Percentiles rank a stretch among this genome's conserved stretches.
These are phyloP conservation scores for Rotaria sp. DNA, from an alignment of 2,888 invertebrate species.

Conservation along the genomic window DNA sequence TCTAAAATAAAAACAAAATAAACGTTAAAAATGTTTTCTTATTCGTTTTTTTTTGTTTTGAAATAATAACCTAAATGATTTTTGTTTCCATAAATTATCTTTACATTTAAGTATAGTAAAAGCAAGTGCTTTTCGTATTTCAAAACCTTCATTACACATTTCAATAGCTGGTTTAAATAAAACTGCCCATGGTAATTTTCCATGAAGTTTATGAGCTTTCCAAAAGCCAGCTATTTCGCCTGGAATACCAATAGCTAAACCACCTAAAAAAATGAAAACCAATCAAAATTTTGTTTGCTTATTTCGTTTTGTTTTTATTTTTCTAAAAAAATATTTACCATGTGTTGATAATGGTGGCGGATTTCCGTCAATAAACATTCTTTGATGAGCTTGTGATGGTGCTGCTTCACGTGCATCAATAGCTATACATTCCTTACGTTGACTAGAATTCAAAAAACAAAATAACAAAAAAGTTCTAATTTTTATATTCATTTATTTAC, in stretches of 20 bases:
- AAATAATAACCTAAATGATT: not conserved
- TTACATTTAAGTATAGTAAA: constrained; percentile 41
- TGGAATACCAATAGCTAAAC: constrained; percentile 40
- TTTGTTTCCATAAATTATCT: constrained; percentile 9
- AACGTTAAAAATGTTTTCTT: not conserved
- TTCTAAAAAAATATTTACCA: not conserved
- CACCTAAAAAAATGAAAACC: constrained; percentile 45
- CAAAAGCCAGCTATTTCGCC: constrained; percentile 39
- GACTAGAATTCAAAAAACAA: not conserved
- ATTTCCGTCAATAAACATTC: constrained; percentile 59
- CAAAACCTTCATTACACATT: constrained; percentile 67
- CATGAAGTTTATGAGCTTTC: constrained; percentile 34
- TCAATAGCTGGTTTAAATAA: constrained; percentile 71
- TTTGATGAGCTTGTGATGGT: constrained; percentile 62
- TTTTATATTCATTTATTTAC: not conserved
- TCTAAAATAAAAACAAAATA: not conserved
- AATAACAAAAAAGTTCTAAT: not conserved
- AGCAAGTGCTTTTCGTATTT: constrained; percentile 45
- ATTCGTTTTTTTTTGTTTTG: not conserved
- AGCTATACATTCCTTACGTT: not conserved
- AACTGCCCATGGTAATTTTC: constrained; percentile 66
- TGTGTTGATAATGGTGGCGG: not conserved
- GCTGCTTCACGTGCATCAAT: constrained; percentile 72
- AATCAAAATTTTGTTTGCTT: not conserved
- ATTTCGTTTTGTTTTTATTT: no score